Conservation (phyloP, 2,797 vertebrate genomes). For the Acipenser transmontanus region DNA sequence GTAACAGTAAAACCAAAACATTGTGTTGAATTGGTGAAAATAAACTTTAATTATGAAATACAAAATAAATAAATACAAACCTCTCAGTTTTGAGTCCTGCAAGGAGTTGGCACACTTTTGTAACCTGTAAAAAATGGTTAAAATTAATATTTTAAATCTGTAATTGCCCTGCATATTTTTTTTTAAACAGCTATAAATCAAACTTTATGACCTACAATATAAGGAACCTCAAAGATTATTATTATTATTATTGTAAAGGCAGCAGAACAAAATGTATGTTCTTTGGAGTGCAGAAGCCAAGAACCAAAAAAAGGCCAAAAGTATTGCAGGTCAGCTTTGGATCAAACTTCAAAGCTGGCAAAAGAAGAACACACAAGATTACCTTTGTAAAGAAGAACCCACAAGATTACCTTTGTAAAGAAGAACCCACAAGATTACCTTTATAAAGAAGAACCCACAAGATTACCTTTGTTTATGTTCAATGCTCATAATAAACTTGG, state of each 20-base stretch:
- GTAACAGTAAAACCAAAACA: constrained; percentile 27
- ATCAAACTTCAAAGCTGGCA: neutral
- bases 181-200: constrained; percentile 4
- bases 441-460: constrained; percentile 32
- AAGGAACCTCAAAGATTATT: neutral
- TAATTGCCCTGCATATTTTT: neutral
- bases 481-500: constrained; percentile 75
- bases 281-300: no score
- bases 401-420: constrained; percentile 2
- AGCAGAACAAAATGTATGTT: no score
- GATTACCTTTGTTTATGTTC: constrained; percentile 87
- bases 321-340: neutral
- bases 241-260: neutral
- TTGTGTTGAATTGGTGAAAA: constrained; percentile 22
- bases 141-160: constrained; percentile 13
- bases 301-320: no score
- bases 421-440: constrained; percentile 52
- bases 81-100: constrained; percentile 84
- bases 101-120: constrained; percentile 72
- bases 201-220: neutral
- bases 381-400: constrained; percentile 61
- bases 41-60: neutral
- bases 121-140: constrained; percentile 58
- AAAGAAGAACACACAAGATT: constrained; percentile 16
- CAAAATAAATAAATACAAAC: constrained; percentile 48